Evolutionary conservation across 2,888 invertebrate genomes (phyloP), one percentile per base, ranked within the genome.

Genomic region (Palloptera scutellata): DNA sequence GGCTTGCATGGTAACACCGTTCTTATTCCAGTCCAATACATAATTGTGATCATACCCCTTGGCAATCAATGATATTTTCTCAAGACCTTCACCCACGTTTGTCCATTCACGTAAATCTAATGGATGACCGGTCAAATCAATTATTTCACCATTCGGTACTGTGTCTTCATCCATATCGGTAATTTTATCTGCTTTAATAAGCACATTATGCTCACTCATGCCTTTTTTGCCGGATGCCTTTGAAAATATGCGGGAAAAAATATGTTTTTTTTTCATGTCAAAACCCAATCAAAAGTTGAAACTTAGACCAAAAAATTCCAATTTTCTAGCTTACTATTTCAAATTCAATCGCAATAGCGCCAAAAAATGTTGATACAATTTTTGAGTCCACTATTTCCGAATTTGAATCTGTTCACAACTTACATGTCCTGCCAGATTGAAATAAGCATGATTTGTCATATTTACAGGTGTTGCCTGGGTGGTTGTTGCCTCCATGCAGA

Each of bases 371-470:
- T n/a, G n/a, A n/a, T n/a, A n/a, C n/a, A n/a, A n/a, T n/a, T n/a
- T n/a, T n/a, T n/a, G 53, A 9, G 9, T 53, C 53, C n/a, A 53
- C 9, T 53, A 13, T 12, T n/a, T 9, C n/a, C 8, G 53, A 8
- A 30, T 30, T 6, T 30, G 30, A 30, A 30, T 4, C 30, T 30
- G 6, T 30, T 30, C 6, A 2, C 17, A 73, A 60, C 79, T 75
- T 20, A 76, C 80, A 85, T 96, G 94, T 5, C 97, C 97, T 52
- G 91, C 94, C 40, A 98, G 87, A 85, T 98, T 98, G 84, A 97
- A 96, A 82, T 92, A 97, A 1, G 92, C 90, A 78, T 96, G 92
- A 83, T 93, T 94, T 43, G 95, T 94, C 61, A 98, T 84, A 82
- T 95, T 96, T 66, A 97, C 87, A 15, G 92, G 90, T 0, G 96